Percentiles rank a stretch among this genome's conserved stretches.
These are phyloP conservation scores for Vultur gryphus DNA, from an alignment of 2,797 vertebrate genomes.

Conservation along the genomic window DNA sequence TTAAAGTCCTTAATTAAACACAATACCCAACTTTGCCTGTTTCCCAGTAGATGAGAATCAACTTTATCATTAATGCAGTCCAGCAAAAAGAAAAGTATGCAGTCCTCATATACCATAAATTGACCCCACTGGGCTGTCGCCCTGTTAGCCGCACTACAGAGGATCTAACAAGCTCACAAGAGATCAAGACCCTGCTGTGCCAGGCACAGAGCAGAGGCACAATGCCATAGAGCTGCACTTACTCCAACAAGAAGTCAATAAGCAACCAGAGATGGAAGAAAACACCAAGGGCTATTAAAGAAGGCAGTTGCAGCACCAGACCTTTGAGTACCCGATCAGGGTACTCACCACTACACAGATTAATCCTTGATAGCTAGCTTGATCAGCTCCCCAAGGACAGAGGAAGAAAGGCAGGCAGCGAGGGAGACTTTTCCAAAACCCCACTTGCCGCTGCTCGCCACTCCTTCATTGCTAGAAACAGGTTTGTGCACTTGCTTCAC, in stretches of 20 bases:
- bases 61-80: neutral
- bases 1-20: conserved; percentile 34
- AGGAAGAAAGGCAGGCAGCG: neutral
- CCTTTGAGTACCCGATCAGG: fast-evolving
- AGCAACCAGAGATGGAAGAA: neutral
- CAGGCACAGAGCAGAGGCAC: neutral
- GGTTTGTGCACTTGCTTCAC: neutral
- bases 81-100: neutral
- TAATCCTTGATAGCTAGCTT: fast-evolving
- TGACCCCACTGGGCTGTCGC: neutral
- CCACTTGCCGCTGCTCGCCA: neutral
- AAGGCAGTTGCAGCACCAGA: neutral
- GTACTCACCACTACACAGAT: neutral
- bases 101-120: neutral
- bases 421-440: neutral
- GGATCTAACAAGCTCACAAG: neutral
- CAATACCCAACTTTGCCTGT: neutral
- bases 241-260: neutral
- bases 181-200: neutral
- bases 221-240: neutral
- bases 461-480: neutral
- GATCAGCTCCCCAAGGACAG: neutral
- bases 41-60: neutral
- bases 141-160: neutral
- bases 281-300: neutral